Evolutionary conservation across 2,888 invertebrate genomes (phyloP), one percentile per base, ranked within the genome.

Genomic region (Mechanitis messenoides): DNA sequence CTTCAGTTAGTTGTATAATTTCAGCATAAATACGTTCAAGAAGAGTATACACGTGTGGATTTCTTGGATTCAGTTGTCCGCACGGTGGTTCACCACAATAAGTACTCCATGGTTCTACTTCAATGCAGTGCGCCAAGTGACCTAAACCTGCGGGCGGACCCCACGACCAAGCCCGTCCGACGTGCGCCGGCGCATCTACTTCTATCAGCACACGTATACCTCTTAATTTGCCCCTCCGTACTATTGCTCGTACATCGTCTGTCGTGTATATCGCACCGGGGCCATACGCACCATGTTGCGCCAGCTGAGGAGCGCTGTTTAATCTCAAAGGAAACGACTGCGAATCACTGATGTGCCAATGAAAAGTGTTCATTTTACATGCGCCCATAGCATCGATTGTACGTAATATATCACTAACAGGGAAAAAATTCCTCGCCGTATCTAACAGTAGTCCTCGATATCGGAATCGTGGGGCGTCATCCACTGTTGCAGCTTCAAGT

Each of bases 281-380:
- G 1, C 95, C 94, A 78, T 96, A 96, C 0, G 98, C 96, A 33
- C 98, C 98, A 80, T 94, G 94, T 67, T 93, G 92, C 0, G 95
- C 94, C 77, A 97, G 87, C 77, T 95, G 93, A 0, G 96, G 96
- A 59, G 93, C 94, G 66, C 92, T 91, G 33, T 93, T 92, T 3
- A 96, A 92, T 66, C 94, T 93, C 79, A 96, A 94, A 0, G 98
- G 98, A 83, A 98, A 98, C 69, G 97, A 96, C 80, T 98, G 97
- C 12, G 97, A 96, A 81, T 98, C 98, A 4, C 94, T 94, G 42
- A 95, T 91, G 75, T 96, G 96, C 98, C 98, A 98, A 77, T 98
- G 98, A 76, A 98, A 95, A 2, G 96, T 95, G 85, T 98, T 98
- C 68, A 98, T 82, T 83, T 98, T 98, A 72, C 94, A 93, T 55